Base-by-base conservation (phyloP, 2,113 vertebrate species). In the Pogona vitticeps region DNA sequence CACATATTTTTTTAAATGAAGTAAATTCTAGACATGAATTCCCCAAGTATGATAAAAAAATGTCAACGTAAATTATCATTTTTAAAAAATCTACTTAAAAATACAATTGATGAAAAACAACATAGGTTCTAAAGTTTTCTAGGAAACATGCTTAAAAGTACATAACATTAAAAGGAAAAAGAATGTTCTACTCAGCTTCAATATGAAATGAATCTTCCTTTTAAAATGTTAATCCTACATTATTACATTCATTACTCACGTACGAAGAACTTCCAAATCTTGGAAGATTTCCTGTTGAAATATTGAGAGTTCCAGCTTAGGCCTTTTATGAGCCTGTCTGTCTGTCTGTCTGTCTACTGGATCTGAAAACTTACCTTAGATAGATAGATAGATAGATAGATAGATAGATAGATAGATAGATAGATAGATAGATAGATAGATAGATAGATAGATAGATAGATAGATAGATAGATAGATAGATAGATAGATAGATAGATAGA, bases 221-320 rank as follows among this genome's bases (percentile, higher is more conserved):
- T 88, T 88, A 13, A 79, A 90, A 80, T 46, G 42, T 36, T 63
- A 71, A 77, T 42, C 26, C 13, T 91, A 28, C 79, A 82, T 88
- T 40, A 38, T 76, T n/a, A 40, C 31, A 63, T 46, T 61, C 59
- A 76, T 56, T 63, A 46, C 42, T 76, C 58, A 84, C 20, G 63
- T 46, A 65, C 3, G 36, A 81, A 81, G 42, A 81, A 46, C 38
- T 40, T 33, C 31, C 65, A 83, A 75, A 33, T 23, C 56, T 21
- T 58, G 13, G 46, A 68, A 40, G 23, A 26, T 79, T 79, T 79
- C 52, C 65, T 79, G 17, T n/a, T 79, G 52, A 33, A 70, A 83
- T 83, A 36, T 52, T 81, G 26, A 46, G 2, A 33, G 38, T 59
- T 59, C 26, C 76, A 28, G 23, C 17, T 77, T 56, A 33, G 6